Evolutionary conservation across 2,888 invertebrate species (phyloP).

Genomic region (Diplazon laetatorius): DNA sequence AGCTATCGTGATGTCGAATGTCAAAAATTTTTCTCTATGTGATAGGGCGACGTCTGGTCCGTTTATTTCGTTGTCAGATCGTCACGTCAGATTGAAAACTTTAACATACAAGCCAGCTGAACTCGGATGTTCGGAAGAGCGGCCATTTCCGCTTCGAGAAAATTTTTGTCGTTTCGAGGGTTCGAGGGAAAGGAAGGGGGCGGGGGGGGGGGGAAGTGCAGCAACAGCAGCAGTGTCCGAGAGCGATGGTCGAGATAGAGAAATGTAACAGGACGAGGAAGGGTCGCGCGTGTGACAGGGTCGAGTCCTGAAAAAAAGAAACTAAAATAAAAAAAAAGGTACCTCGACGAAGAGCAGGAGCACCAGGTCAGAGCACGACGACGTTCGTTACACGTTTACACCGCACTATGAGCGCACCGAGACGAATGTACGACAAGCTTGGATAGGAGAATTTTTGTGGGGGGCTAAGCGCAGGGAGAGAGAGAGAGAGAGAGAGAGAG

Average conservation of each 20-base stretch:
- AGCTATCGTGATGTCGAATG: too few relatives aligned
- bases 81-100: constrained; percentile 35
- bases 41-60: constrained; percentile 7
- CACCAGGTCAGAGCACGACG: constrained; percentile 41
- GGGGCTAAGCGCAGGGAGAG: constrained; percentile 19
- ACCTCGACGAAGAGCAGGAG: constrained; percentile 5
- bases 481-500: constrained; percentile 60
- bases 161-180: constrained; percentile 43
- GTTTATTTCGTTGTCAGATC: constrained; percentile 8
- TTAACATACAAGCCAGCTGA: constrained; percentile 44
- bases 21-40: constrained; percentile 10
- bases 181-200: constrained; percentile 5
- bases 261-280: constrained; percentile 45
- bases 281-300: constrained; percentile 57
- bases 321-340: too few relatives aligned
- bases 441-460: constrained; percentile 57
- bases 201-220: constrained; percentile 21
- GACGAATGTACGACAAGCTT: constrained; percentile 55
- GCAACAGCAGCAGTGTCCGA: constrained; percentile 35
- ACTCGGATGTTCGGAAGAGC: constrained; percentile 20
- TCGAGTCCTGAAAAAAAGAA: constrained; percentile 26
- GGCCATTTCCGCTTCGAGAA: constrained; percentile 43
- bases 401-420: constrained; percentile 58
- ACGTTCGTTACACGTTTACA: constrained; percentile 46
- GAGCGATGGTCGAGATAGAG: constrained; percentile 53